Evolutionary conservation across 2,888 invertebrate genomes (phyloP), one percentile per base, ranked within the genome.

Genomic region (Helleia helle): DNA sequence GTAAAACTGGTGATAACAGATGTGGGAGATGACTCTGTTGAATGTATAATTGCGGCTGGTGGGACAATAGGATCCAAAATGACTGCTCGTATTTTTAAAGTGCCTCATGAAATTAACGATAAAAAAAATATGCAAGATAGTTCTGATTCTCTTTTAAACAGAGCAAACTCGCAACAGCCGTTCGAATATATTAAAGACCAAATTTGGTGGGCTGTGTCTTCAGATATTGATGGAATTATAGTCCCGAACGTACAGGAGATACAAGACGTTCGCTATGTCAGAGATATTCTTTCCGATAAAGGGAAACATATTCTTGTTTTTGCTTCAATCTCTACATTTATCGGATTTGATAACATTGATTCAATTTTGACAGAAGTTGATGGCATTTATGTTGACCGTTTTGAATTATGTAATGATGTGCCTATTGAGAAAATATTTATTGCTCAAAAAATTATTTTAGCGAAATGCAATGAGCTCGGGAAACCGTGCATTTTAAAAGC

Each of bases 401-500:
- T 93, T 55, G 90, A 94, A 64, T 81, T 96, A 47, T 92, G 94
- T 48, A 92, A 93, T 52, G 94, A 95, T 75, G 91, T 96, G 47
- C 93, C 95, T 0, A 89, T 95, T 13, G 95, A 96, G 72, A 93
- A 93, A 74, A 90, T 93, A 45, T 95, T 95, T 74, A 84, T 95
- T 24, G 94, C 94, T 0, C 94, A 95, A 66, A 96, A 96, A 77
- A 88, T 90, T 62, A 90, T 96, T 79, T 88, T 95, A 59, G 91
- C 93, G 1, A 90, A 93, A 70, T 95, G 96, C 71, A 95, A 94
- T 67, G 88, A 88, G 62, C 80, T 71, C 43, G 96, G 96, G 2
- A 95, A 96, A 64, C 94, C 95, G 0, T 93, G 94, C 8, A 93
- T 96, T 52, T 93, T 93, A 69, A 95, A 95, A 93, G 94, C 83